phyloP scores from a whole-genome alignment of 2,797 vertebrate genomes.

The Apogon hyalosoma region DNA sequence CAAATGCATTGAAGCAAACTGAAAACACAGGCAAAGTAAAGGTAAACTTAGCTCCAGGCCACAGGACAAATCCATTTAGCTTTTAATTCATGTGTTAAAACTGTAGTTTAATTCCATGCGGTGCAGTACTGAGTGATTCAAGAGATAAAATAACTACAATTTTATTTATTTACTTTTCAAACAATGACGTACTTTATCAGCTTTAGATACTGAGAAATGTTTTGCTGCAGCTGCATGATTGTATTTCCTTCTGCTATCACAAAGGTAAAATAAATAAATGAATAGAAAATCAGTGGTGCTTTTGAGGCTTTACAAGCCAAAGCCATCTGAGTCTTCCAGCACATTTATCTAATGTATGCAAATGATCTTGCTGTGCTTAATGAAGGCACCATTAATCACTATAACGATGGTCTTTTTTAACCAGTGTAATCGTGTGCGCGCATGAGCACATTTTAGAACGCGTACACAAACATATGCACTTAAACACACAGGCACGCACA shows the following conservation, averaged over 20 bases:
- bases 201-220: constrained; percentile 13
- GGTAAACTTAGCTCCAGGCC: constrained; percentile 40
- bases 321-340: constrained; percentile 74
- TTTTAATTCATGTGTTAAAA: constrained; percentile 36
- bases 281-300: constrained; percentile 41
- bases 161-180: not conserved
- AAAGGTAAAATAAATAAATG: not conserved
- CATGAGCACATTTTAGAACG: constrained; percentile 30
- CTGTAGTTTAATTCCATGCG: constrained; percentile 18
- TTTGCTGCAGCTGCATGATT: not conserved
- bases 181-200: not conserved
- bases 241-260: constrained; percentile 31
- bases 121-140: constrained; percentile 5
- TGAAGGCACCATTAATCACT: constrained; percentile 88
- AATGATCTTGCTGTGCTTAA: constrained; percentile 85
- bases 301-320: constrained; percentile 64
- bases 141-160: not conserved
- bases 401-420: constrained; percentile 86
- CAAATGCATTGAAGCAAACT: constrained; percentile 7
- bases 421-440: constrained; percentile 79
- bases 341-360: constrained; percentile 87
- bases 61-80: constrained; percentile 22
- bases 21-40: constrained; percentile 17
- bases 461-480: constrained; percentile 33
- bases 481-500: constrained; percentile 5